Evolutionary conservation across 2,888 invertebrate genomes (phyloP).

Genomic region (Seira ritae): DNA sequence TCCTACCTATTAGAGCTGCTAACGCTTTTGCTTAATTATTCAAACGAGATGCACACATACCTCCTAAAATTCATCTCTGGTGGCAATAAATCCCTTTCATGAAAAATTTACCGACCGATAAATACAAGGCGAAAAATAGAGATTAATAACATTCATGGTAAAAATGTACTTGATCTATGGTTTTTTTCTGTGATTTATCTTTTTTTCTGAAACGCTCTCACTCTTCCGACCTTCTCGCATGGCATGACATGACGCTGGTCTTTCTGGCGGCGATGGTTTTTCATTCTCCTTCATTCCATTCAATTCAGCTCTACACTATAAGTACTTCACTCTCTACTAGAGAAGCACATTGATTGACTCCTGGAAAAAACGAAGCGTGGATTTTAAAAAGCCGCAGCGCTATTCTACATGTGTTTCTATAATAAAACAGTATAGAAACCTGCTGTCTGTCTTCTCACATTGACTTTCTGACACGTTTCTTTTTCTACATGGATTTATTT

Average conservation of each 20-base stretch:
- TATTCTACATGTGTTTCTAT: no score
- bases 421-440: neutral
- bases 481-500: neutral
- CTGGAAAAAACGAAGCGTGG: neutral
- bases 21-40: neutral
- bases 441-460: neutral
- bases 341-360: no score
- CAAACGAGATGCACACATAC: neutral
- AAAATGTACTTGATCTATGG: neutral
- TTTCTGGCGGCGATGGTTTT: neutral
- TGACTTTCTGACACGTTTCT: neutral
- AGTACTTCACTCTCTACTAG: no score
- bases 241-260: neutral
- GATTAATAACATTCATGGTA: no score
- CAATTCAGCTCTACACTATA: no score
- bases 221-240: neutral
- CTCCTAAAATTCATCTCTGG: neutral
- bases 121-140: neutral
- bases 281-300: no score
- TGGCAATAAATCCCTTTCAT: slow-evolving; percentile 3
- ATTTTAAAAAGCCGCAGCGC: neutral
- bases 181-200: slow-evolving; percentile 5
- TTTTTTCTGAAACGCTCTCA: neutral
- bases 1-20: no score
- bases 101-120: neutral